Evolutionary conservation across 1,140 invertebrate genomes (phyloP).

Genomic region (Gonatopus flavifemur): DNA sequence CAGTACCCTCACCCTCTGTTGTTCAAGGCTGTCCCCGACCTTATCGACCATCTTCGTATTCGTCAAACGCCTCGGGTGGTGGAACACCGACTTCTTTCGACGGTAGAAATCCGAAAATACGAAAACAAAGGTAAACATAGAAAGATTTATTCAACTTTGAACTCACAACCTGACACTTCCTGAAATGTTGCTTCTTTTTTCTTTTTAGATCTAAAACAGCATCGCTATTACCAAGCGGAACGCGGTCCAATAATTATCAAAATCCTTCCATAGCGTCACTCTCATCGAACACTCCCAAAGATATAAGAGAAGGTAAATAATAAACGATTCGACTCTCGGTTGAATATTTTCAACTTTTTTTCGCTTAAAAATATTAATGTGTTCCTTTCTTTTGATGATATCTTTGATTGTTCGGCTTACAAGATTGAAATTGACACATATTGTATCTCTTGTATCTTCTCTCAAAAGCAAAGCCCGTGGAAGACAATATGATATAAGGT

Average conservation of each 20-base stretch:
- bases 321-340: background rate
- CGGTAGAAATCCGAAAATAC: constrained; percentile 50
- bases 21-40: constrained; percentile 52
- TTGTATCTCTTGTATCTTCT: constrained; percentile 46
- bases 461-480: constrained; percentile 52
- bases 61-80: constrained; percentile 47
- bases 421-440: constrained; percentile 29
- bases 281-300: constrained; percentile 45
- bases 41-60: constrained; percentile 51
- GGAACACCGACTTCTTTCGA: constrained; percentile 49
- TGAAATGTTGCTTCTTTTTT: constrained; percentile 2
- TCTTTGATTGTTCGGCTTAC: constrained; percentile 21
- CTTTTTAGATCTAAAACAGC: constrained; percentile 48
- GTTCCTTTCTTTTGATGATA: constrained; percentile 20
- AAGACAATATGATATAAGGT: constrained; percentile 56
- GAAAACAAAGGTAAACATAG: constrained; percentile 55
- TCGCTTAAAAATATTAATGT: constrained; percentile 25
- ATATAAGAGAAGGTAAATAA: constrained; percentile 53
- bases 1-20: constrained; percentile 52
- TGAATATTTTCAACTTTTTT: background rate
- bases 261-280: constrained; percentile 49
- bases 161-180: background rate
- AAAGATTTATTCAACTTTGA: background rate
- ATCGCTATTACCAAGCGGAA: constrained; percentile 44
- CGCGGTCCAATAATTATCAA: constrained; percentile 49